Evolutionary conservation across 1,140 invertebrate genomes (phyloP), one percentile per base, ranked within the genome.

Genomic region (Pissodes strobi): DNA sequence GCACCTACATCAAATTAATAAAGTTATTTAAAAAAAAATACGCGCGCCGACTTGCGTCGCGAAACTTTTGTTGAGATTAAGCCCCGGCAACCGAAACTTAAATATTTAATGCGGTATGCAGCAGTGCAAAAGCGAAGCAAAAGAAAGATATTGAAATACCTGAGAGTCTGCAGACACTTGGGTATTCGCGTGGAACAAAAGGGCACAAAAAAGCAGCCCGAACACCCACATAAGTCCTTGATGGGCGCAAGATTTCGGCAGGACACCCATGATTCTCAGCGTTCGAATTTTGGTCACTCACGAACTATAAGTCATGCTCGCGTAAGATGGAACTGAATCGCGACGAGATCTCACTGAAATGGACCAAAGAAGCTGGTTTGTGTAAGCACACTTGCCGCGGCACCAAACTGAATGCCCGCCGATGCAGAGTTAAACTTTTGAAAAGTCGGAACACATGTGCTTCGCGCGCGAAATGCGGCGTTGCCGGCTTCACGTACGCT

Each of bases 371-470:
- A 58, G 55, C 55, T 58, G 55, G 17, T 41, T 38, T 53, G 19
- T 8, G 30, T 37, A 21, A 38, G 23, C 23, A 46, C 30, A 25
- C 19, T 23, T 27, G 15, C 30, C 55, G 55, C 52, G 23, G 30
- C 55, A 58, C 55, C 55, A 58, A 58, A 58, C 55, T 58, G 55
- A 58, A 58, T 58, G 55, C 52, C 52, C 52, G 52, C 52, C 46
- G 46, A 49, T 23, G 22, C 52, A 17, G 52, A 55, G 37, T 23
- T 19, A 19, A 55, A 55, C 52, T 55, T 55, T 55, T 55, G 17
- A 55, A 55, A 55, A 55, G 52, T 55, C 38, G 30, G 38, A 55
- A 55, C 37, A 55, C 52, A 55, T 55, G 52, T 55, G 52, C 52
- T 55, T 55, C 13, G 12, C 34, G 51, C 51, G 52, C 52, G 34